phyloP scores from a whole-genome alignment of 2,888 invertebrate genomes.

The Cryptus viduatorius region DNA sequence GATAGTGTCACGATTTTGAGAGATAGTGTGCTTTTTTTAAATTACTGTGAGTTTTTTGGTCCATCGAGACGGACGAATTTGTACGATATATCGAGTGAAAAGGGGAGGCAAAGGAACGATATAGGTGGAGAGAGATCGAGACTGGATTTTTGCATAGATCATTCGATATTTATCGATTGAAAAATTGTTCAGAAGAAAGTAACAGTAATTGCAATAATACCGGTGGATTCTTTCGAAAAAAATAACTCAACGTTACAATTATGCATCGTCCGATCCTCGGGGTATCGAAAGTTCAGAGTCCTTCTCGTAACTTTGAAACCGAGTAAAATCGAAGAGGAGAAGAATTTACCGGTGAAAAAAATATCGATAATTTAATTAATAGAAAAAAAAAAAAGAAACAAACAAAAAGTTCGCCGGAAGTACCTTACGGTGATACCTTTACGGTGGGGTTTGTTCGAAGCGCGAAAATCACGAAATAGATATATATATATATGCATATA shows the following conservation, averaged over 20 bases:
- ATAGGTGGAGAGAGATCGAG: slow-evolving; percentile 27
- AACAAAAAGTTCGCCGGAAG: background rate
- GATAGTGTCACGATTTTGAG: slow-evolving; percentile 58
- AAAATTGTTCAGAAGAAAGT: background rate
- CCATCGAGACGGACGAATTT: background rate
- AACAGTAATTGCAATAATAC: background rate
- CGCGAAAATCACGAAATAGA: slow-evolving; percentile 7
- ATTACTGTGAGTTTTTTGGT: background rate
- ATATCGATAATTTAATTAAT: background rate
- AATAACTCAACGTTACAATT: background rate
- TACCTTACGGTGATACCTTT: background rate
- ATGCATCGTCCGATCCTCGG: background rate
- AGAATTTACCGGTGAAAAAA: background rate
- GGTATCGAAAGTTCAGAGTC: slow-evolving; percentile 17
- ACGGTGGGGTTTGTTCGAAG: slow-evolving; percentile 2
- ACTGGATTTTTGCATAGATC: slow-evolving; percentile 24
- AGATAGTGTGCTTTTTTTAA: background rate
- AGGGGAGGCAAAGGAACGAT: background rate
- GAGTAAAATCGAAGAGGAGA: background rate
- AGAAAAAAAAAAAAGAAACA: background rate
- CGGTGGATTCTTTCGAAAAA: background rate
- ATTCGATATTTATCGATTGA: background rate
- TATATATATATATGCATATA: background rate
- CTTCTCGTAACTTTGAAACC: background rate
- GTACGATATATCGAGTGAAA: background rate